Percentiles rank a stretch among this genome's conserved stretches.
Conservation (phyloP, 2,888 invertebrate genomes). For the Erebia epiphron region DNA sequence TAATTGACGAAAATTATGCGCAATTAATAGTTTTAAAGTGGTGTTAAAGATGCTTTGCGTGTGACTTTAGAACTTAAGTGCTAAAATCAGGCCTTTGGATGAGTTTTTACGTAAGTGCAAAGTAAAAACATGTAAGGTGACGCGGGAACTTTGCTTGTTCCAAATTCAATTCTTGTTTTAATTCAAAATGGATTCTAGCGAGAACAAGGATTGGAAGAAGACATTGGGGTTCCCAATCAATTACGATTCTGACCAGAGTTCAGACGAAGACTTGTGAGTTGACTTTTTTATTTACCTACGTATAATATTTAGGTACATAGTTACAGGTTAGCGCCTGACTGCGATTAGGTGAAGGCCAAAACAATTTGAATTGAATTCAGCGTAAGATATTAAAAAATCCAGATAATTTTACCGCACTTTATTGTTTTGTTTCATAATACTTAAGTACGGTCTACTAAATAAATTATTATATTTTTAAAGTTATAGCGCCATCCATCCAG, state of each 20-base stretch:
- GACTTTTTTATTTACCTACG: slow-evolving; percentile 20
- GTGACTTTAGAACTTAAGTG: slow-evolving; percentile 1
- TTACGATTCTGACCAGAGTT: slow-evolving; percentile 73
- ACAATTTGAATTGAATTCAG: slow-evolving; percentile 15
- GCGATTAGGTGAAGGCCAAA: slow-evolving; percentile 32
- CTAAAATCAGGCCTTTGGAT: slow-evolving; percentile 2
- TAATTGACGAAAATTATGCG: slow-evolving; percentile 29
- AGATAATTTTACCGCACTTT: background rate
- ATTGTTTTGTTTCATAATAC: background rate
- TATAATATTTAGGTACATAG: slow-evolving; percentile 13
- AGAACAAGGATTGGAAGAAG: slow-evolving; percentile 77
- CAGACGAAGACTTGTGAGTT: slow-evolving; percentile 79
- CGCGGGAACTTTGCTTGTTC: slow-evolving; percentile 30
- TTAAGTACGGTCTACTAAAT: too few species aligned
- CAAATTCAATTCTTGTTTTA: slow-evolving; percentile 39
- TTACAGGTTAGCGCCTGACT: slow-evolving; percentile 23
- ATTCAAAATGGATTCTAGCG: slow-evolving; percentile 63
- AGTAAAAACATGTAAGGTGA: slow-evolving; percentile 39
- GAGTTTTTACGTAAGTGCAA: slow-evolving; percentile 25
- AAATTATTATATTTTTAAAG: background rate
- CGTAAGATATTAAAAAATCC: slow-evolving; percentile 3
- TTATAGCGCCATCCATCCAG: too few species aligned
- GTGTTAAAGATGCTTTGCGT: slow-evolving; percentile 2
- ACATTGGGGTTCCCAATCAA: slow-evolving; percentile 77
- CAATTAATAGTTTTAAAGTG: slow-evolving; percentile 22